Evolutionary conservation across 2,888 invertebrate genomes (phyloP), one percentile per base, ranked within the genome.

Genomic region (Chrysomela aeneicollis): DNA sequence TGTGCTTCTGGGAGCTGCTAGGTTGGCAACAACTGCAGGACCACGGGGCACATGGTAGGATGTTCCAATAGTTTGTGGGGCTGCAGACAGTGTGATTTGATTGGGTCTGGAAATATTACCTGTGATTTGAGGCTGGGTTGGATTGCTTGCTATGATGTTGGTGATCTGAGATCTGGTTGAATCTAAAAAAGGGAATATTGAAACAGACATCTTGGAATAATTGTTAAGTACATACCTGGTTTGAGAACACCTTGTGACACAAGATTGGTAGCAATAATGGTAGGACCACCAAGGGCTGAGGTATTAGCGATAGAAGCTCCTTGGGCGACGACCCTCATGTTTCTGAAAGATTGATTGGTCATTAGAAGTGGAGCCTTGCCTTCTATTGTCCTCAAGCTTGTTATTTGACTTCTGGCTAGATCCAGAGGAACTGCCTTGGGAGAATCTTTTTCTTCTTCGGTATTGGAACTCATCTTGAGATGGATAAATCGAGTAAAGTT

Each of bases 11-110:
- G 91, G 89, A 6, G 90, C 89, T 10, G 91, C 88, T 18, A 92
- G 86, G 69, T 90, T 91, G 0, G 92, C 92, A 1, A 91, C 92
- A 10, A 91, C 91, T 0, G 91, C 91, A 15, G 91, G 87, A 1
- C 92, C 92, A 63, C 87, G 75, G 6, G 83, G 83, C 5, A 83
- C 83, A 74, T 83, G 83, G 70, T 82, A 83, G 15, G 82, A 78
- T 9, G 81, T 73, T 49, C 81, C 81, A n/a, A 80, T 76, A 8
- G 79, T 76, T 18, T 82, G 79, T 17, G 79, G 63, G 15, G 77
- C 69, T 22, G 81, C 76, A 30, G 82, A 77, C 50, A 83, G 75
- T 1, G 83, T 81, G 50, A 83, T 81, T 71, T 83, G 83, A 19
- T 81, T 72, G 22, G 82, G 80, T 59, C 82, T 76, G 66, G 69